Conservation (phyloP, 2,797 vertebrate genomes). For the Epinephelus awoara region DNA sequence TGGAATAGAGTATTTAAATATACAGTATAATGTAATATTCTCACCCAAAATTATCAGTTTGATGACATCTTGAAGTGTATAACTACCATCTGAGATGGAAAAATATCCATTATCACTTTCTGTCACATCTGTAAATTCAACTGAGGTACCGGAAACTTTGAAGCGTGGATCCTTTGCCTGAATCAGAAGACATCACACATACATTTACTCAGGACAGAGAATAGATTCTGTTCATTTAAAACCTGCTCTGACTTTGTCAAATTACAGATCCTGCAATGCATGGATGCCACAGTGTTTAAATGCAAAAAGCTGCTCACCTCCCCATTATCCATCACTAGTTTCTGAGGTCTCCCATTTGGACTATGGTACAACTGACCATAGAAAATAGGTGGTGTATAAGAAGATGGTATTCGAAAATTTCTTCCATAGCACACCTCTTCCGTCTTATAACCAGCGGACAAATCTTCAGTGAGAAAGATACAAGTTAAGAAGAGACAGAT, state of each 20-base stretch:
- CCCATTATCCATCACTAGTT: constrained; percentile 16
- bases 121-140: constrained; percentile 19
- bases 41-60: constrained; percentile 45
- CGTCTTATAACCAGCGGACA: accelerated
- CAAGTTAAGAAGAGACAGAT: neutral
- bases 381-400: accelerated
- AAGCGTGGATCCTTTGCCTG: constrained; percentile 55
- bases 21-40: neutral
- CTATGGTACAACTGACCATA: constrained; percentile 29
- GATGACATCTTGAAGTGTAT: accelerated
- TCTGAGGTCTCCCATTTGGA: neutral
- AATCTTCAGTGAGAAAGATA: constrained; percentile 29
- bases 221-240: neutral
- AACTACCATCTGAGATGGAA: accelerated
- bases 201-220: neutral
- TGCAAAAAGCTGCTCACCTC: constrained; percentile 45
- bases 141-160: accelerated
- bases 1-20: neutral
- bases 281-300: neutral
- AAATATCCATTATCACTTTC: constrained; percentile 46
- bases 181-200: constrained; percentile 9
- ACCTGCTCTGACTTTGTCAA: neutral
- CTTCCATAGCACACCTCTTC: constrained; percentile 37
- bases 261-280: neutral
- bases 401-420: accelerated